These are phyloP conservation scores for Pogonocichla stellata DNA, from an alignment of 2,113 vertebrate genomes.

Conservation along the genomic window DNA sequence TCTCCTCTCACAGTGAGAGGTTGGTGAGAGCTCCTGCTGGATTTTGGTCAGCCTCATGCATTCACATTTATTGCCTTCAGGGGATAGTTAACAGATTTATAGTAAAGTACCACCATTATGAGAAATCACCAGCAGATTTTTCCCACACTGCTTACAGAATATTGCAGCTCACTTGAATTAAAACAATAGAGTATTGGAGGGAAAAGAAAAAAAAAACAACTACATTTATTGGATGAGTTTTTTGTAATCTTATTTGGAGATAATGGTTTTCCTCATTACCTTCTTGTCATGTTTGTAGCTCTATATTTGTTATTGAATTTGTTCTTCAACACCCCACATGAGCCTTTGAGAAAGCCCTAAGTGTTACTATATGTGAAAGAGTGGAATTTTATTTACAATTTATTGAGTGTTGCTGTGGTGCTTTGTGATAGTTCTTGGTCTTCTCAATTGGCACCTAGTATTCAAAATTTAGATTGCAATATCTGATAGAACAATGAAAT, in stretches of 20 bases:
- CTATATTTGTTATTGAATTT: background rate
- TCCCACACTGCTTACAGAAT: background rate
- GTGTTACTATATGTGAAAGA: background rate
- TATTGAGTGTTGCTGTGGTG: background rate
- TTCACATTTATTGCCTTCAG: background rate
- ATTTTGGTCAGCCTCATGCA: background rate
- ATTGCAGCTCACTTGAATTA: background rate
- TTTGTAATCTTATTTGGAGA: background rate
- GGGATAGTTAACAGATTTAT: background rate
- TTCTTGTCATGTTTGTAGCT: background rate
- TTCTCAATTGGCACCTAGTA: background rate
- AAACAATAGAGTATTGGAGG: background rate
- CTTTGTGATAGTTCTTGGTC: background rate
- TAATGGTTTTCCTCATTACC: background rate
- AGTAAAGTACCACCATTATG: background rate
- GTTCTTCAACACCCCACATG: background rate
- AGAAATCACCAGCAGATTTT: background rate
- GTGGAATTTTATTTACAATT: background rate
- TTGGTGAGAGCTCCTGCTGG: background rate
- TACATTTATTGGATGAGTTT: background rate
- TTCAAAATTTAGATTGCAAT: background rate
- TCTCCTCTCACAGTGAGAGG: background rate
- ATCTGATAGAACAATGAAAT: background rate
- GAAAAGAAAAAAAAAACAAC: no score
- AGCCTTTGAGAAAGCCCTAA: background rate